phyloP scores from a whole-genome alignment of 2,888 invertebrate genomes.

The Cheilosia vernalis region DNA sequence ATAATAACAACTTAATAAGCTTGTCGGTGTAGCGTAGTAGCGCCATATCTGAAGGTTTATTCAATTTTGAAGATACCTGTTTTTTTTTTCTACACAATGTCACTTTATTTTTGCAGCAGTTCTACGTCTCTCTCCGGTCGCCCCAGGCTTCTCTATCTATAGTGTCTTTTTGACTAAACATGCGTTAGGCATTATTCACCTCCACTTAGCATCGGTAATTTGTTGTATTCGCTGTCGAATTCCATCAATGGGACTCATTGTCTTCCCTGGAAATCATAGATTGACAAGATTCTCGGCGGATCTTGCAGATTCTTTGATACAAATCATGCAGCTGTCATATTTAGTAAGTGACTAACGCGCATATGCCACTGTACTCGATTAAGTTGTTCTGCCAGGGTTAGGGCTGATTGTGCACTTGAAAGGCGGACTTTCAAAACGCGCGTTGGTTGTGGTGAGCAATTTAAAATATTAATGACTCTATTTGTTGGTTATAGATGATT shows the following conservation, averaged over 20 bases:
- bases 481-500: conserved; percentile 30
- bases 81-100: conserved; percentile 12
- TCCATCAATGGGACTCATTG: conserved; percentile 31
- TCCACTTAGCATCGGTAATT: neutral
- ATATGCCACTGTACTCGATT: conserved; percentile 28
- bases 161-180: conserved; percentile 17
- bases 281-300: neutral
- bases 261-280: conserved; percentile 43
- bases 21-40: conserved; percentile 39
- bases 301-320: neutral
- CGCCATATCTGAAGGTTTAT: conserved; percentile 59
- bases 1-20: conserved; percentile 48
- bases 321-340: neutral
- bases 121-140: neutral
- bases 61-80: conserved; percentile 34
- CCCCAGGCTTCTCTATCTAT: neutral
- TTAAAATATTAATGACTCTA: conserved; percentile 11
- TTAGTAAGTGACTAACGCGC: conserved; percentile 26
- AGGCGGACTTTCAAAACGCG: conserved; percentile 45
- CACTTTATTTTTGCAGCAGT: conserved; percentile 14
- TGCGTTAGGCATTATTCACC: conserved; percentile 37
- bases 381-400: conserved; percentile 4
- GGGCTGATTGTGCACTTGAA: conserved; percentile 7
- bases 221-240: conserved; percentile 13
- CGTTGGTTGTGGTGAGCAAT: conserved; percentile 20